A percentile compares a stretch with the other conserved stretches of the same genome.
phyloP scores from a whole-genome alignment of 2,797 vertebrate genomes.

The Acanthis flammea region DNA sequence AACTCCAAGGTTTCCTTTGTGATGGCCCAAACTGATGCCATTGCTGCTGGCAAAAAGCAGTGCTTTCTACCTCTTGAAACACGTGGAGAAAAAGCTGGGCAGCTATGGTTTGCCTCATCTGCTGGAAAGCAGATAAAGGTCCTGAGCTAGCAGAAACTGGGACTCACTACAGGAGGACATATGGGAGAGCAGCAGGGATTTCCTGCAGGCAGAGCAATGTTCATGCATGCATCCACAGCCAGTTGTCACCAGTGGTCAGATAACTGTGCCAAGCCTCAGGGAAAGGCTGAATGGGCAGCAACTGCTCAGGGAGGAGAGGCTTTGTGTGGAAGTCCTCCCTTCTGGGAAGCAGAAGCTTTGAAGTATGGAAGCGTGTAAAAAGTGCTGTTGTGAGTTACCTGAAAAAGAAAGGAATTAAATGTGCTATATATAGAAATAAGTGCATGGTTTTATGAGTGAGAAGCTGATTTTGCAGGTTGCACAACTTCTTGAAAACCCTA shows the following conservation, averaged over 20 bases:
- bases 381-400: not conserved
- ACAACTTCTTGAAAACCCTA: not conserved
- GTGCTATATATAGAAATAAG: not conserved
- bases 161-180: not conserved
- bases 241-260: not conserved
- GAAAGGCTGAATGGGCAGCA: not conserved
- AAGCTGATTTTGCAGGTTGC: slow-evolving; percentile 14
- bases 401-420: not conserved
- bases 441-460: not conserved
- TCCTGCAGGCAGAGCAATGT: not conserved
- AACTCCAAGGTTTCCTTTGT: not conserved
- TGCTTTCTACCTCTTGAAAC: not conserved
- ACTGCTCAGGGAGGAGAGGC: not conserved
- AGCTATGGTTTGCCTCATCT: not conserved
- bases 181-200: slow-evolving; percentile 14
- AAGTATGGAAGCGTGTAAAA: not conserved
- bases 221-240: not conserved
- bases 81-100: not conserved
- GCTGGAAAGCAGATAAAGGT: not conserved
- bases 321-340: not conserved
- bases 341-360: not conserved
- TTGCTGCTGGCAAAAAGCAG: not conserved
- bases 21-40: not conserved
- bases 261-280: not conserved
- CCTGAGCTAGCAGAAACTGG: not conserved